Percentiles rank a stretch among this genome's conserved stretches.
phyloP scores from a whole-genome alignment of 2,888 invertebrate species.

The Piscicola geometra region DNA sequence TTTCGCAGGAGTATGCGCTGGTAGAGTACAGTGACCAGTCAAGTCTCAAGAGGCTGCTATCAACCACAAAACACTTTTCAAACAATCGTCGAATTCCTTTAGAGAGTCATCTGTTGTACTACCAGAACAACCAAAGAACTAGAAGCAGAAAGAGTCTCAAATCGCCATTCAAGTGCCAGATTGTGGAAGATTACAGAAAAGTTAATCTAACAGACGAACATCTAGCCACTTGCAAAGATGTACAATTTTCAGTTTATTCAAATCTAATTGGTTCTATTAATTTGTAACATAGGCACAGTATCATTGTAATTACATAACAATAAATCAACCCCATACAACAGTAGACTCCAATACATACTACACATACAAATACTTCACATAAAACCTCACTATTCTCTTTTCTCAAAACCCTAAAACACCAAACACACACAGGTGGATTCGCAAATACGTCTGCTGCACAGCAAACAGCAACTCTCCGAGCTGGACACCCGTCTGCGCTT shows the following conservation, averaged over 20 bases:
- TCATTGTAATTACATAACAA: no score
- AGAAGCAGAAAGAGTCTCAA: neutral
- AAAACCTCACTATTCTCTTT: no score
- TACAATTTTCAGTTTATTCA: no score
- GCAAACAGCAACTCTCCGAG: slow-evolving; percentile 32
- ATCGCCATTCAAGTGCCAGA: neutral
- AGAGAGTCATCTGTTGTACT: slow-evolving; percentile 5
- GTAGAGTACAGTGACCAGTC: slow-evolving; percentile 2
- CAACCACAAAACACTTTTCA: slow-evolving; percentile 10
- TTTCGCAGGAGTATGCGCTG: slow-evolving; percentile 25
- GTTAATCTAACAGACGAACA: neutral
- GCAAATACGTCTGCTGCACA: slow-evolving; percentile 33
- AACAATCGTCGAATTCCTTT: slow-evolving; percentile 24
- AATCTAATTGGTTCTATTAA: no score
- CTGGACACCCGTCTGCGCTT: slow-evolving; percentile 36
- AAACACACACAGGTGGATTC: slow-evolving; percentile 30
- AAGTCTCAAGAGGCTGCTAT: neutral
- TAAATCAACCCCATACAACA: no score
- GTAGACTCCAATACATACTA: no score
- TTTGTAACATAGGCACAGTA: no score
- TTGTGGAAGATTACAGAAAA: neutral
- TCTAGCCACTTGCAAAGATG: neutral
- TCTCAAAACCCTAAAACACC: no score
- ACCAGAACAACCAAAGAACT: neutral
- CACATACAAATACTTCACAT: no score